Base-by-base conservation (phyloP, 1,140 invertebrate genomes). In the Triops cancriformis region DNA sequence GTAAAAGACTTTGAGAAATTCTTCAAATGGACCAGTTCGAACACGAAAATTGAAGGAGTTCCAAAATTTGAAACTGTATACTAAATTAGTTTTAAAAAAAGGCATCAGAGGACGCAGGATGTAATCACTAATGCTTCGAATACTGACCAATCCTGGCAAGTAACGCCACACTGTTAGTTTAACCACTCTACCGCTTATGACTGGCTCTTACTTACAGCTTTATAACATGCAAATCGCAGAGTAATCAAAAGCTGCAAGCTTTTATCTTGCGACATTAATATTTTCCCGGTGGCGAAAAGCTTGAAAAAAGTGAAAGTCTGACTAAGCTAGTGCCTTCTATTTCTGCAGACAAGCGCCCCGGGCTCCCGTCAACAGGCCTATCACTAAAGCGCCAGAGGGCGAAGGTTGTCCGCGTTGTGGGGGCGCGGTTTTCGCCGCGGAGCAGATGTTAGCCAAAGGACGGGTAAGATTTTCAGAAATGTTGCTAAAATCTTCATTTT, bases 361-460 rank as follows among this genome's bases (percentile, higher is more conserved):
- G 26, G 26, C 77, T 37, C 31, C n/a, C 42, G 73, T 28, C 26
- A 77, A 79, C 27, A 80, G 74, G 31, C 64, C 78, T 5, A 73
- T 78, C 2, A 45, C 78, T 72, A 77, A 82, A 74, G 80, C 80
- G 27, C 73, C 27, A 91, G 79, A 93, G 80, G 93, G 93, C 26
- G 89, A 95, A 85, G 93, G 94, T 73, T 97, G 94, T 82, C 94
- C 94, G 27, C 88, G 94, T 79, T 97, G 95, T 84, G 94, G 93
- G 74, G 95, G 95, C 80, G 95, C 88, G 83, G 95, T 97, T 26
- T 97, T 96, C 85, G 94, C 93, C 79, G 95, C 95, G 74, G 95
- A 97, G 86, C 94, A 95, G 86, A 96, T 96, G 94, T 88, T 96
- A 82, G 94, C 94, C 79, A 89, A 93, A 81, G 94, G 94, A 88